A percentile compares a stretch with the other conserved stretches of the same genome.
Conservation (phyloP, 2,888 invertebrate genomes). For the Chorisops tibialis region DNA sequence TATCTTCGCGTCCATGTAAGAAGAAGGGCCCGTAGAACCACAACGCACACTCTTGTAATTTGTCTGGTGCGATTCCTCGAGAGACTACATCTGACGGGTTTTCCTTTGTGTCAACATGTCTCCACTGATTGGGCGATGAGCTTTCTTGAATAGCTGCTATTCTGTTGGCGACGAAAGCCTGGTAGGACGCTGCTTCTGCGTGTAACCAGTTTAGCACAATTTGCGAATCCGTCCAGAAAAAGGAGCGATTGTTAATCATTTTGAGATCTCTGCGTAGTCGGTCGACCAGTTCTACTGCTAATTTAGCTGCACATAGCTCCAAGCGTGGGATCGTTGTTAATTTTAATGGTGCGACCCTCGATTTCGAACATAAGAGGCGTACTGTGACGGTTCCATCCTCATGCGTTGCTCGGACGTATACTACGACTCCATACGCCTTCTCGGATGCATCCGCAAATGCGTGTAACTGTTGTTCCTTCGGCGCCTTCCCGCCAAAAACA, state of each 20-base stretch:
- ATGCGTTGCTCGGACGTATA: background rate
- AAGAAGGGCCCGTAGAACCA: too few relatives aligned
- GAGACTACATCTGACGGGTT: constrained; percentile 29
- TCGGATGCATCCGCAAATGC: background rate
- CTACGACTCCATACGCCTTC: background rate
- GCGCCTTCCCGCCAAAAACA: too few relatives aligned
- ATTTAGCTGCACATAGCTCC: background rate
- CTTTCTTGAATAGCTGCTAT: background rate
- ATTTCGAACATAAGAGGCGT: background rate
- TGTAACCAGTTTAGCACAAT: background rate
- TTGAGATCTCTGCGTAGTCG: too few relatives aligned
- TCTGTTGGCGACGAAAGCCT: background rate
- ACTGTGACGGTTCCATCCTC: background rate
- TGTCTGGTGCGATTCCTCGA: constrained; percentile 21
- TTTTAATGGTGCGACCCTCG: too few relatives aligned
- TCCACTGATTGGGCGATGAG: background rate
- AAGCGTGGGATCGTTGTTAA: too few relatives aligned
- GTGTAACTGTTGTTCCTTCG: too few relatives aligned
- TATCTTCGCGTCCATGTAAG: too few relatives aligned
- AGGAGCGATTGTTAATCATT: too few relatives aligned
- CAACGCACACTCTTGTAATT: constrained; percentile 20
- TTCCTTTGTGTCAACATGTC: constrained; percentile 15
- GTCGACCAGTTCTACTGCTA: background rate
- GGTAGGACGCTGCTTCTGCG: background rate
- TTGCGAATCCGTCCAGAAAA: background rate